Evolutionary conservation across 2,113 vertebrate species (phyloP).

Genomic region (Rhea americana): DNA sequence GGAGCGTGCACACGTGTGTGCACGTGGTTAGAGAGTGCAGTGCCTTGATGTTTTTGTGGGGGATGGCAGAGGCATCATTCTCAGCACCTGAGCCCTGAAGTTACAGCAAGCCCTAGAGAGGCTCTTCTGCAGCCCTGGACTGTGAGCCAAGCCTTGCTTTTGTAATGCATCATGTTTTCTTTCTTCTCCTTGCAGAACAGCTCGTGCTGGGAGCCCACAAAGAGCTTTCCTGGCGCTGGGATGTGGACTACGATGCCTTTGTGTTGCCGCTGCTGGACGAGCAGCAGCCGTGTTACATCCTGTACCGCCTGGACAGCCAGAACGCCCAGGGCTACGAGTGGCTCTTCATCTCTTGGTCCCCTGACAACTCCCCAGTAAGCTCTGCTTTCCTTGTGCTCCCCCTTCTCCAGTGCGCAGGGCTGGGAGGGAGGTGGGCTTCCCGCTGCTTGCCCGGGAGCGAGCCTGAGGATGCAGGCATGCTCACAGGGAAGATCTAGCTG

Average conservation of each 20-base stretch:
- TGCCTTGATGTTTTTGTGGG: not conserved
- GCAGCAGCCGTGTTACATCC: conserved; percentile 92
- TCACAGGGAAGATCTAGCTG: too few species aligned
- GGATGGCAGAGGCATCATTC: fast-evolving
- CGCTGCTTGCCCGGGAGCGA: not conserved
- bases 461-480: too few species aligned
- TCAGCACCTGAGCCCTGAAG: not conserved
- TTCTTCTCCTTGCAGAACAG: conserved; percentile 84
- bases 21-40: fast-evolving
- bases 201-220: conserved; percentile 90
- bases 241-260: conserved; percentile 88
- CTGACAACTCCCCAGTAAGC: conserved; percentile 95
- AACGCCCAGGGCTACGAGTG: conserved; percentile 96
- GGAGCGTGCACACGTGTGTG: not conserved
- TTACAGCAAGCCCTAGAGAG: not conserved
- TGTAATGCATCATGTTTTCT: not conserved
- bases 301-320: conserved; percentile 93
- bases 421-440: too few species aligned
- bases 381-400: fast-evolving
- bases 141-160: not conserved
- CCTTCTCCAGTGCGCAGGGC: too few species aligned
- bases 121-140: fast-evolving
- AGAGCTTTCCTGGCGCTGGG: conserved; percentile 88
- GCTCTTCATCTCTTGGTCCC: conserved; percentile 98
- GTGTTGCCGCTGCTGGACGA: conserved; percentile 90